phyloP scores from a whole-genome alignment of 2,888 invertebrate species.

The Pherbina coryleti region DNA sequence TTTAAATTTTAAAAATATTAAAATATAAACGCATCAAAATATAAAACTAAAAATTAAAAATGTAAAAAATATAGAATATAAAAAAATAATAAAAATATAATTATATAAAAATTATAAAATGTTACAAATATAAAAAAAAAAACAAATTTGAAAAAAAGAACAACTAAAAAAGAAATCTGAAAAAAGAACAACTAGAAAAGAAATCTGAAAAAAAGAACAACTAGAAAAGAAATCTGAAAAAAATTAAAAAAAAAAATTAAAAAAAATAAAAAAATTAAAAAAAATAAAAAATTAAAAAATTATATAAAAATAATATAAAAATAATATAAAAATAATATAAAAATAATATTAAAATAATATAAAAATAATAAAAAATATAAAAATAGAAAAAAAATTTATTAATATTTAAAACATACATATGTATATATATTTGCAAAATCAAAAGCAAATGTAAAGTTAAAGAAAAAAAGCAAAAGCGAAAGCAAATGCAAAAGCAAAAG shows the following conservation, averaged over 20 bases:
- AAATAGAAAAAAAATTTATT: too few species aligned
- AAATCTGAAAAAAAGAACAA: background rate
- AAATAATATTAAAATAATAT: background rate
- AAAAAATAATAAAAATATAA: background rate
- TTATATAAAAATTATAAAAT: background rate
- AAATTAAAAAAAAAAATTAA: background rate
- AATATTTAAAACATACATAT: too few species aligned
- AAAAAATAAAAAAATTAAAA: background rate
- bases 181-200: background rate
- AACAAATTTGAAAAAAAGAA: background rate
- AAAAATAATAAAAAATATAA: too few species aligned
- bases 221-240: background rate
- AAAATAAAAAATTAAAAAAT: background rate
- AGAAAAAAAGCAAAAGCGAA: too few species aligned
- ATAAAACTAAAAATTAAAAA: background rate
- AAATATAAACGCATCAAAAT: slow-evolving; percentile 2
- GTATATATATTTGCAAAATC: too few species aligned
- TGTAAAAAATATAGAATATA: background rate
- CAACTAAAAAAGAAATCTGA: background rate
- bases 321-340: background rate
- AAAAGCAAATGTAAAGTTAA: too few species aligned
- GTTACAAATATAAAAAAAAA: background rate
- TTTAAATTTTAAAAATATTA: background rate
- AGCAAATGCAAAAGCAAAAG: too few species aligned
- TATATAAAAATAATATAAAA: background rate